Percentiles rank a stretch among this genome's conserved stretches.
phyloP scores from a whole-genome alignment of 2,888 invertebrate genomes.

The Tinea trinotella region DNA sequence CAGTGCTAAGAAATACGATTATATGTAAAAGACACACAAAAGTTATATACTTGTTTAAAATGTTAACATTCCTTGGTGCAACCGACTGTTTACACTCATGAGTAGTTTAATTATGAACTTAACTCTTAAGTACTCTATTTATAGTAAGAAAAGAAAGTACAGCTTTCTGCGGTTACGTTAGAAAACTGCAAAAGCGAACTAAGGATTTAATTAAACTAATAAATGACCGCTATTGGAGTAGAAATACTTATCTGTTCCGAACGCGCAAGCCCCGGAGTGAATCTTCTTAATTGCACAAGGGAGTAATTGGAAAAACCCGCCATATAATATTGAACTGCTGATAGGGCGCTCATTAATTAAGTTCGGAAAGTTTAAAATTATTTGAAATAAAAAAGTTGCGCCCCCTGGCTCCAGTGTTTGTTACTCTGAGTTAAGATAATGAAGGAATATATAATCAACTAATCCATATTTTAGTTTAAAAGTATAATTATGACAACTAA shows the following conservation, averaged over 20 bases:
- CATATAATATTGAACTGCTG: constrained; percentile 18
- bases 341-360: constrained; percentile 32
- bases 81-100: no score
- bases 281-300: constrained; percentile 44
- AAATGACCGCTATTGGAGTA: constrained; percentile 32
- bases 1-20: no score
- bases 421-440: constrained; percentile 6
- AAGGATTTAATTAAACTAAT: constrained; percentile 42
- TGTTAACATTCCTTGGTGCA: no score
- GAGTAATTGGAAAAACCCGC: constrained; percentile 43
- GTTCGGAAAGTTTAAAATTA: constrained; percentile 23
- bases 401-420: background rate
- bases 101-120: no score
- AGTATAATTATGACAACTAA: no score
- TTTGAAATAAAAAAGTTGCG: background rate
- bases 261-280: constrained; percentile 34
- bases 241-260: constrained; percentile 35
- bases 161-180: background rate
- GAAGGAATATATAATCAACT: constrained; percentile 1
- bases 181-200: constrained; percentile 21
- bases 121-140: no score
- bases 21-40: no score
- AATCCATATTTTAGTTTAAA: background rate
- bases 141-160: no score
- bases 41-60: no score